Conservation (phyloP, 2,113 vertebrate genomes). For the Myotis davidii region DNA sequence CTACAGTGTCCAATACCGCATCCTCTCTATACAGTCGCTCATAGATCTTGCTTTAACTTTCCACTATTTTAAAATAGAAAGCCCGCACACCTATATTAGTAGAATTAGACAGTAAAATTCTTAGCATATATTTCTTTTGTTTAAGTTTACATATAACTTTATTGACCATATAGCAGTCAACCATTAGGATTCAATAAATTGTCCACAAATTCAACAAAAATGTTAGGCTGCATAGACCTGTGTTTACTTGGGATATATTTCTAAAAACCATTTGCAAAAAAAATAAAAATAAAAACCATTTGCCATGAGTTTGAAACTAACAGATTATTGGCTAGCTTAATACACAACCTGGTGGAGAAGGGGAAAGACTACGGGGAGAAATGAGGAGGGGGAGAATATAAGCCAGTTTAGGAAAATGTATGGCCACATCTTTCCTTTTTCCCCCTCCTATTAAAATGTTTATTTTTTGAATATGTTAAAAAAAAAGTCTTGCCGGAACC, state of each 20-base stretch:
- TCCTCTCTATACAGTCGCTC: background rate
- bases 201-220: slow-evolving; percentile 9
- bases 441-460: background rate
- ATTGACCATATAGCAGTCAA: background rate
- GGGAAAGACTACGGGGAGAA: background rate
- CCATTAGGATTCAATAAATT: background rate
- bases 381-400: background rate
- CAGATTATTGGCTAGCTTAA: background rate
- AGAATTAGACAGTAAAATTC: background rate
- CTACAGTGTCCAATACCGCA: background rate
- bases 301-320: slow-evolving; percentile 29
- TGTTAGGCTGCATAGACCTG: background rate
- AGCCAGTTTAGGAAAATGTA: background rate
- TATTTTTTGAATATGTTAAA: background rate
- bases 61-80: slow-evolving; percentile 29
- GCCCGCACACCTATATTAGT: background rate
- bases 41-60: background rate
- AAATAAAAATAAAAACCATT: background rate
- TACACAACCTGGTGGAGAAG: background rate
- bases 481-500: too few relatives aligned
- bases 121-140: background rate
- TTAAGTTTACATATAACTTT: slow-evolving; percentile 5
- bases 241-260: background rate
- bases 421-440: background rate
- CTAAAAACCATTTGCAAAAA: background rate